Evolutionary conservation across 2,888 invertebrate species (phyloP), one percentile per base, ranked within the genome.

Genomic region (Stomorhina lunata): DNA sequence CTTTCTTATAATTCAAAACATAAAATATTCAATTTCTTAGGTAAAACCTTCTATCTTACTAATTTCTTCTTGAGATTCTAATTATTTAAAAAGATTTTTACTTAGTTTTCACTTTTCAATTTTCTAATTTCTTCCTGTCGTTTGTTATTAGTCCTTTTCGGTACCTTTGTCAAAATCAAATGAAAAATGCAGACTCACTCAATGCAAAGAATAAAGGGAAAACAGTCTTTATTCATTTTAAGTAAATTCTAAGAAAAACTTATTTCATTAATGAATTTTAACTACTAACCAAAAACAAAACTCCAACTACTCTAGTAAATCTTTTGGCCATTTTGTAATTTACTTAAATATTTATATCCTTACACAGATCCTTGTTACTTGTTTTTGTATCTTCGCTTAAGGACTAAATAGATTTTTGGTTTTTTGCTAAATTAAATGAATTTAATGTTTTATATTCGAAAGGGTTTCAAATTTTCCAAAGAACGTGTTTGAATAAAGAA

Each of bases 181-280:
- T 65, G 25, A n/a, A n/a, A n/a, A n/a, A 50, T 43, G 68, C 43
- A 61, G 69, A 77, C 53, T 68, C 17, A 53, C 40, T n/a, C 9
- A 59, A 25, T 9, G 10, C 4, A n/a, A 27, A 40, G 27, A 25
- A 2, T 0, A 43, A 27, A 63, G 25, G 10, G n/a, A 45, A 40
- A 40, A 40, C 22, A 17, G n/a, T n/a, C 9, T 34, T 20, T 20
- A 37, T 43, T 61, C 53, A 43, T 63, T 32, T 17, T 27, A 15
- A 32, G 20, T 17, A 37, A 43, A 22, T 69, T 61, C 55, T 32
- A 43, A 40, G 4, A n/a, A n/a, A n/a, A n/a, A n/a, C 17, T 43
- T 65, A 27, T 34, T 65, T 65, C 65, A 29, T 75, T 75, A 75
- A 57, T 55, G 27, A 66, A 76, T 66, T n/a, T n/a, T 76, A 45